Percentiles rank a stretch among this genome's conserved stretches.
Conservation (phyloP, 2,888 invertebrate species). For the Bombylius discolor region DNA sequence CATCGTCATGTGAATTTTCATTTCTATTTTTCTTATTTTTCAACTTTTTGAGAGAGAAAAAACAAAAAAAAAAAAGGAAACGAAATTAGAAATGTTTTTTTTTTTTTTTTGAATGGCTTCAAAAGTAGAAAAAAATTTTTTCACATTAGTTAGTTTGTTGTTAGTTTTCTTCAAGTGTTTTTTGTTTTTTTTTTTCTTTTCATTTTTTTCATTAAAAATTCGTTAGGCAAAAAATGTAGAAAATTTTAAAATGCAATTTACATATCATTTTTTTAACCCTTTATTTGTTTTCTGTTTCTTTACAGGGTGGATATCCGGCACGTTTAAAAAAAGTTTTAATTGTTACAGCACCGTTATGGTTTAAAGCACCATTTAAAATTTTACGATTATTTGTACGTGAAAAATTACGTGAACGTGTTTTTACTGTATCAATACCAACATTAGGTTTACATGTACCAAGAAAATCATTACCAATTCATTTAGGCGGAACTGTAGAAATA, state of each 20-base stretch:
- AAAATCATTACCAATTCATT: slow-evolving; percentile 72
- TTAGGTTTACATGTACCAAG: slow-evolving; percentile 79
- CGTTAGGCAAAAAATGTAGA: too few species aligned
- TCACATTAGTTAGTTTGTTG: too few species aligned
- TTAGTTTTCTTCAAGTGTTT: too few species aligned
- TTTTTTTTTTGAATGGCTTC: too few species aligned
- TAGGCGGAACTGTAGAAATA: slow-evolving; percentile 76
- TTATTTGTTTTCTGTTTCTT: slow-evolving; percentile 16
- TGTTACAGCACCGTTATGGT: slow-evolving; percentile 95
- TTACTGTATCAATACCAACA: slow-evolving; percentile 85
- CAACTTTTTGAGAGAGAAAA: neutral
- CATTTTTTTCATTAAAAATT: too few species aligned
- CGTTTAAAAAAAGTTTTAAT: slow-evolving; percentile 93
- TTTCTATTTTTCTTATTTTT: neutral
- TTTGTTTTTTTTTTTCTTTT: too few species aligned
- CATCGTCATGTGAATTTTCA: neutral
- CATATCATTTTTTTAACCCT: too few species aligned
- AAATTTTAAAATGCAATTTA: too few species aligned
- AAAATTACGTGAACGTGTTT: slow-evolving; percentile 89
- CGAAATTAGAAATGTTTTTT: too few species aligned
- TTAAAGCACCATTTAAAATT: slow-evolving; percentile 94
- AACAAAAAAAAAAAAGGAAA: neutral
- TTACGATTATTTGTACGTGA: slow-evolving; percentile 88
- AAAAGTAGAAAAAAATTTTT: too few species aligned
- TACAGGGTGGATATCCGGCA: slow-evolving; percentile 92